phyloP scores from a whole-genome alignment of 1,140 invertebrate genomes.

The Orussus abietinus region DNA sequence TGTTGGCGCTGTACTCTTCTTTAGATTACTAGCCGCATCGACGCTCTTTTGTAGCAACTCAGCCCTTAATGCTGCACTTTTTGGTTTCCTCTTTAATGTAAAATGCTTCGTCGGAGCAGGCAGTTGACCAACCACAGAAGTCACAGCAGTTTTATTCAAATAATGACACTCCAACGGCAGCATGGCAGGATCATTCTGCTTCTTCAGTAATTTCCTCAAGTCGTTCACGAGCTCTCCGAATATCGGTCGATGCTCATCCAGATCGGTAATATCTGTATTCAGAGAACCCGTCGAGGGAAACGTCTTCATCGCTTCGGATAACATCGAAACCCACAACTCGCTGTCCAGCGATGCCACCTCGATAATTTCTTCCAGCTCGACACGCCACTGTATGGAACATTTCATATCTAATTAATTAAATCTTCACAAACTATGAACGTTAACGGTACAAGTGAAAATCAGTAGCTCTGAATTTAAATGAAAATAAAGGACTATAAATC shows the following conservation, averaged over 20 bases:
- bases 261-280: conserved; percentile 79
- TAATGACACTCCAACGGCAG: conserved; percentile 94
- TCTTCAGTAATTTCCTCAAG: conserved; percentile 78
- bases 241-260: conserved; percentile 83
- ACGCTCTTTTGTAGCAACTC: conserved; percentile 88
- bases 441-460: not conserved
- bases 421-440: conserved; percentile 8
- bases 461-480: no score
- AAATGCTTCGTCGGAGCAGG: conserved; percentile 82
- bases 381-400: conserved; percentile 74
- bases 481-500: no score
- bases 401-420: conserved; percentile 12
- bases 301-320: conserved; percentile 91
- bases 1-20: conserved; percentile 82
- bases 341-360: conserved; percentile 86
- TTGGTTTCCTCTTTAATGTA: conserved; percentile 90
- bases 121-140: conserved; percentile 71
- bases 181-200: conserved; percentile 81
- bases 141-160: conserved; percentile 88
- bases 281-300: conserved; percentile 84
- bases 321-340: conserved; percentile 95
- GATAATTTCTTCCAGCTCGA: conserved; percentile 89
- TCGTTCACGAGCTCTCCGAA: conserved; percentile 89
- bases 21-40: conserved; percentile 84
- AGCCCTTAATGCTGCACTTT: conserved; percentile 84